Evolutionary conservation across 2,888 invertebrate species (phyloP), one percentile per base, ranked within the genome.

Genomic region (Drosophila borborema): DNA sequence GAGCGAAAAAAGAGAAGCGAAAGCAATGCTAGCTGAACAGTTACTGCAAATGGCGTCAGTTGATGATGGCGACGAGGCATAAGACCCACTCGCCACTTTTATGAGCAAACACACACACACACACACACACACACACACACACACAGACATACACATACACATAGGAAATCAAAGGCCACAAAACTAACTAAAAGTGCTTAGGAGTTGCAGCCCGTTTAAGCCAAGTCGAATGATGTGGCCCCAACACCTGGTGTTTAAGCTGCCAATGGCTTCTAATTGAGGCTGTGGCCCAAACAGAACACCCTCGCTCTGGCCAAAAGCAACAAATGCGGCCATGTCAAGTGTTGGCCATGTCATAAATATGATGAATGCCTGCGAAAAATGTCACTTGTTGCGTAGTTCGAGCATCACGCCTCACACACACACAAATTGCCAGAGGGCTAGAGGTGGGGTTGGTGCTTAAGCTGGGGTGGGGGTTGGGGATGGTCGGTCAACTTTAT

Each of bases 321-420:
- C 64, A 60, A 68, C 67, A 51, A 66, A 56, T 67, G 58, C 45
- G 78, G 76, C 46, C n/a, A 23, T 59, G 38, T 48, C 60, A 58
- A 71, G 62, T 80, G 80, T 74, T 53, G 54, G 58, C 64, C 55
- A 60, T 77, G 80, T 80, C 87, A 89, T 82, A 90, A 87, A 91
- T 86, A 90, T 91, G 91, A 91, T 90, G 90, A 88, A 90, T 90
- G 91, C 82, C 80, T 81, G 89, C 75, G 84, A 91, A 91, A 91
- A 91, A 89, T 89, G 86, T 91, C 91, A 91, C 92, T 91, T 87
- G 87, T 87, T 87, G 87, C 90, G 76, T 76, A 73, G 76, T 59
- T 65, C 54, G 64, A 62, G 36, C n/a, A 28, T 49, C 34, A n/a
- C 60, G 28, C 49, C 55, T 41, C 62, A 34, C 23, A 49, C 48